Evolutionary conservation across 2,797 vertebrate genomes (phyloP), one percentile per base, ranked within the genome.

Genomic region (Nannoperca australis): DNA sequence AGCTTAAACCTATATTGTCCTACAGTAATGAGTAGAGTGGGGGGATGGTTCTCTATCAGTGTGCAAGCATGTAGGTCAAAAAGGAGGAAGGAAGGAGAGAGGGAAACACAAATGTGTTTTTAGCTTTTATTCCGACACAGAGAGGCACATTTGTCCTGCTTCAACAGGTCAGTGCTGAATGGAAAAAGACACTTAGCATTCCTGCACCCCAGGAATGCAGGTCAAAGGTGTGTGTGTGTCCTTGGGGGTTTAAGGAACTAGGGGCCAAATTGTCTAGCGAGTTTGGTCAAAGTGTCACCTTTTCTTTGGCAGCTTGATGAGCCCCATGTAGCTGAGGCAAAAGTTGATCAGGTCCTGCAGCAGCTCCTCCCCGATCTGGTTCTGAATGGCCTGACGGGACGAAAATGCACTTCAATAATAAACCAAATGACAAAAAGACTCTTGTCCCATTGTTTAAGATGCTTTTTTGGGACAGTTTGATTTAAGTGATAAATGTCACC

Each of bases 271-370:
- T 18, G 40, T 75, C 7, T n/a, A 34, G 42, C 66, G 13, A 10
- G 18, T 15, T 38, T 27, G 22, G 27, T 47, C 42, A 4, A 8
- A 9, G 40, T 0, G 5, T 95, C 87, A 98, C 98, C 97, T 95
- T 94, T 99, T 99, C 93, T 98, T 99, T 69, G 98, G 98, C 73
- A 99, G 95, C 72, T 97, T 98, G 86, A 99, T 96, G 82, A 98
- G 94, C 0, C 98, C 97, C 96, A 99, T 99, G 93, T 99, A 99
- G 84, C 93, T 95, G 83, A 99, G 97, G 79, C 98, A 99, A 94
- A 98, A 99, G 91, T 99, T 99, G 89, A 99, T 99, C 32, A 99
- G 92, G 40, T 99, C 98, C 93, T 99, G 98, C 55, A 99, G 95
- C 63, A 99, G 94, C 78, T 99, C 98, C 84, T 99, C 98, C 0